A percentile compares a stretch with the other conserved stretches of the same genome.
Conservation (phyloP, 2,113 vertebrate species). For the Sylvietta virens region DNA sequence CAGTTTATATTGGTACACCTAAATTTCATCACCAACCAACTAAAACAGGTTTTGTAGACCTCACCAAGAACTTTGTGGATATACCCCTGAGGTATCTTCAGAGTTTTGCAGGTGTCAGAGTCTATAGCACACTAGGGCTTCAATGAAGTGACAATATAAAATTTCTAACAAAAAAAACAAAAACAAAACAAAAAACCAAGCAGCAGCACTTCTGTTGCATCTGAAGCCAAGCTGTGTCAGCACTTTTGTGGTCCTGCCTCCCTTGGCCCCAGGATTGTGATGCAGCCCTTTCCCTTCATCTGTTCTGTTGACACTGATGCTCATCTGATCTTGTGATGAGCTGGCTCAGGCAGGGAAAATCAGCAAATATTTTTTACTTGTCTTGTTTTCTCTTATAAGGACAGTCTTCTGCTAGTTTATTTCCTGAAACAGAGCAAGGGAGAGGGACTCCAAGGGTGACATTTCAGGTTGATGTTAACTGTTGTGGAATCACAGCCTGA, state of each 20-base stretch:
- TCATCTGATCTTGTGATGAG: neutral
- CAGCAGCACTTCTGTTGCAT: neutral
- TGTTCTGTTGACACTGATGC: neutral
- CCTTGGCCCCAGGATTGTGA: neutral
- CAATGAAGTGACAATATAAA: neutral
- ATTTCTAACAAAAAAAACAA: neutral
- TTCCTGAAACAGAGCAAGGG: neutral
- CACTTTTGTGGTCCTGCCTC: neutral
- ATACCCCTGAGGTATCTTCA: neutral
- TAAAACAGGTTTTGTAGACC: neutral
- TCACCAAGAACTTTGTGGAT: neutral
- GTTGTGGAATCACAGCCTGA: neutral
- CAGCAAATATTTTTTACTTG: neutral
- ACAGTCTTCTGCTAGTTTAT: neutral
- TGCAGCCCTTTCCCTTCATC: neutral
- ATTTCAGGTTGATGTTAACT: slow-evolving; percentile 7
- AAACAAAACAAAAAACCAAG: too few species aligned
- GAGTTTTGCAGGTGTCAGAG: neutral
- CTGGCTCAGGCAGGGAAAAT: neutral
- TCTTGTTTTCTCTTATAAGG: neutral
- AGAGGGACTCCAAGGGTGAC: neutral
- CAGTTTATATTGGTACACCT: neutral
- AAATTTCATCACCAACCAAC: neutral
- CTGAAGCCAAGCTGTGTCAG: neutral
- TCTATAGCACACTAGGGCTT: neutral